These are phyloP conservation scores for Pseudomyrmex pallidus DNA, from an alignment of 1,140 invertebrate genomes.

Conservation along the genomic window DNA sequence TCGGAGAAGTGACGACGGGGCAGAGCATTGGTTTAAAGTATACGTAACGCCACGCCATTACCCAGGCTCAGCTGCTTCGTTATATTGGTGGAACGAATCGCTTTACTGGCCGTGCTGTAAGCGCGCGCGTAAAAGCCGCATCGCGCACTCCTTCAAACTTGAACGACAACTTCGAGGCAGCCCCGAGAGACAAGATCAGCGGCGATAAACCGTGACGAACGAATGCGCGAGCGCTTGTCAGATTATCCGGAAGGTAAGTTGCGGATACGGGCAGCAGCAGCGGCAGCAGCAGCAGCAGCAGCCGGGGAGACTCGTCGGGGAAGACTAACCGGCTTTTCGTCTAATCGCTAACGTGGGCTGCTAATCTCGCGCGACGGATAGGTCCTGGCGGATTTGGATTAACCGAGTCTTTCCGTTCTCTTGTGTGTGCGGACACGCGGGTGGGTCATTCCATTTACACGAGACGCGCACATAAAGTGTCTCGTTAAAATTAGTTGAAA, in stretches of 20 bases:
- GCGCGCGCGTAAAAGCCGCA: neutral
- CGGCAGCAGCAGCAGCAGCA: constrained; percentile 29
- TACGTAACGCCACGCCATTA: constrained; percentile 52
- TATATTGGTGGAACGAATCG: constrained; percentile 68
- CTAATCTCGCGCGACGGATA: constrained; percentile 55
- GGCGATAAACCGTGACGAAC: constrained; percentile 62
- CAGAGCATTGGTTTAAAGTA: constrained; percentile 17
- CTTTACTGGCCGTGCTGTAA: constrained; percentile 30
- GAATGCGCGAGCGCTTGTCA: constrained; percentile 58
- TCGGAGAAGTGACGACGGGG: neutral
- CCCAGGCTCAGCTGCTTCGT: constrained; percentile 33
- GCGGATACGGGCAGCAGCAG: constrained; percentile 44
- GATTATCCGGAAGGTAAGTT: constrained; percentile 68
- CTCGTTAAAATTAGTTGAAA: neutral
- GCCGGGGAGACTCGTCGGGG: constrained; percentile 32
- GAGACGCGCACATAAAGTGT: neutral
- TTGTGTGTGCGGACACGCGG: neutral
- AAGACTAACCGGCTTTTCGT: constrained; percentile 2
- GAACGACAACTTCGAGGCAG: constrained; percentile 64
- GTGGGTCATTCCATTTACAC: too few species aligned
- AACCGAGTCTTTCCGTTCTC: constrained; percentile 13
- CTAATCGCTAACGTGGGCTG: constrained; percentile 52
- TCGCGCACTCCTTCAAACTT: constrained; percentile 48
- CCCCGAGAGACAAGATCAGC: constrained; percentile 48
- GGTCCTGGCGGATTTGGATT: constrained; percentile 44